A percentile compares a stretch with the other conserved stretches of the same genome.
phyloP scores from a whole-genome alignment of 2,797 vertebrate genomes.

The Gallinago nigripennis region DNA sequence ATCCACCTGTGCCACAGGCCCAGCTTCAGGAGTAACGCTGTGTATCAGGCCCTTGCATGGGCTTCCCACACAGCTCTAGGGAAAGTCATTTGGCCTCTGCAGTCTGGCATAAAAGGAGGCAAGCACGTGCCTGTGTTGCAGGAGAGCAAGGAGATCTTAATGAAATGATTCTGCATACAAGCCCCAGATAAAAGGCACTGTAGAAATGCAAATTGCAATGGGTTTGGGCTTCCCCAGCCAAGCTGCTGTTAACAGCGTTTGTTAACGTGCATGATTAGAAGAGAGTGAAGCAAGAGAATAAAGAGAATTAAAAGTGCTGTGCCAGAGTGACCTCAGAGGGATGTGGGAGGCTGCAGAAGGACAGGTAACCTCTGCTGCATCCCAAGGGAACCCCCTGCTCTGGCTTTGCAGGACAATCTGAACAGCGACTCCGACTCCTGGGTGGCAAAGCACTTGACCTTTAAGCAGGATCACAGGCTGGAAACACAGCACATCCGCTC shows the following conservation, averaged over 20 bases:
- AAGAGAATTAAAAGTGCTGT: not conserved
- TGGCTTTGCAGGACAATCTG: slow-evolving; percentile 74
- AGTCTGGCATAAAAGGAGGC: not conserved
- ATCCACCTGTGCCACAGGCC: not conserved
- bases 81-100: not conserved
- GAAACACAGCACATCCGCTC: slow-evolving; percentile 89
- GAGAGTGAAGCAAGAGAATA: not conserved
- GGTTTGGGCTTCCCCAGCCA: fast-evolving
- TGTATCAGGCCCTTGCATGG: not conserved
- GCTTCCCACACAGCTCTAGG: not conserved
- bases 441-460: slow-evolving; percentile 78
- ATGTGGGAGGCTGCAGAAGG: not conserved
- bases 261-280: not conserved
- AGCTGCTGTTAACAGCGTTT: not conserved
- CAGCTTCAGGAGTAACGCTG: not conserved
- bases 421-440: slow-evolving; percentile 70
- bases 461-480: slow-evolving; percentile 86
- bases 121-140: not conserved
- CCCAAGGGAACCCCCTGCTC: not conserved
- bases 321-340: not conserved
- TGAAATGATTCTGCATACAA: not conserved
- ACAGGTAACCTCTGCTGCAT: not conserved
- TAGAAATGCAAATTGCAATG: not conserved
- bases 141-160: not conserved
- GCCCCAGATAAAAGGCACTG: not conserved